Base-by-base conservation (phyloP, 2,888 invertebrate genomes). In the Drosophila emarginata region DNA sequence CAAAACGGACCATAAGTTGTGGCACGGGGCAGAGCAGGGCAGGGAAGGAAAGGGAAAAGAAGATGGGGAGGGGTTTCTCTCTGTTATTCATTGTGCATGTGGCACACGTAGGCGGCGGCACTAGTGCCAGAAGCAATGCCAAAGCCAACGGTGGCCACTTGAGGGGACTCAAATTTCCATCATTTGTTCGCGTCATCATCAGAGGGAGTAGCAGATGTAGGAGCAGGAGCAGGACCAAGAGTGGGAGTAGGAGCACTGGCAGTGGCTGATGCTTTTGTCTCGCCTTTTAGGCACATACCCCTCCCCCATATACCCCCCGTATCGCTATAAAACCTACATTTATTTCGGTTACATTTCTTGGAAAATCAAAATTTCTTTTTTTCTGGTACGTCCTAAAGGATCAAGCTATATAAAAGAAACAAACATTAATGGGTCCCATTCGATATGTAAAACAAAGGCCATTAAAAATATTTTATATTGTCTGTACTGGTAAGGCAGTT, bases 151-250 rank as follows among this genome's bases (percentile, higher is more conserved):
- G 45, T 45, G 45, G 74, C 81, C 82, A 86, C 82, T 83, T 76
- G 84, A 78, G 79, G 72, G 66, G 52, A 54, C 80, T 82, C 73
- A 77, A 80, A 85, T 82, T 82, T 86, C 70, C 70, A 68, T 80
- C 83, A 82, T 82, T 82, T 82, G 79, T 86, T 68, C 64, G 73
- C 68, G 79, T 78, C 85, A 64, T 74, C 76, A 72, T 61, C 63
- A 72, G 62, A 45, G 66, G 14, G 14, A 54, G 61, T 28, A 61
- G 52, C 0, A 23, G 59, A 2, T 37, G 11, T 14, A 54, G 61
- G 18, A 61, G 52, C 0, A 23, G 23, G 14, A 37, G n/a, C 1
- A 57, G 12, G 7, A 5, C 3, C 4, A 36, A 39, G 18, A 60
- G 23, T 54, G 40, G 45, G 52, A 45, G 32, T 11, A 3, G 21